These are phyloP conservation scores for Thunnus albacares DNA, from an alignment of 2,797 vertebrate genomes.

Conservation along the genomic window DNA sequence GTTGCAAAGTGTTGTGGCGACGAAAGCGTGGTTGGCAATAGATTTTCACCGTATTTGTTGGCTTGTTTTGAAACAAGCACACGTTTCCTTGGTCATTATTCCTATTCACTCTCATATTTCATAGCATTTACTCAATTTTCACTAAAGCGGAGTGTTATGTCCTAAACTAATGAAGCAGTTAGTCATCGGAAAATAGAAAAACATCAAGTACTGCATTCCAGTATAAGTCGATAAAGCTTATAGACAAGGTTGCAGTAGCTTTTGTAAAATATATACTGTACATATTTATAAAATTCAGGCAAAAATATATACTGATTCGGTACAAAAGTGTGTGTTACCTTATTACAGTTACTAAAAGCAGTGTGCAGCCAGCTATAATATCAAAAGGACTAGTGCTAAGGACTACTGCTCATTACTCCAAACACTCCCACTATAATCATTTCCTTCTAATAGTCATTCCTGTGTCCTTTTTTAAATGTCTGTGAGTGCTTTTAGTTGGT, in stretches of 20 bases:
- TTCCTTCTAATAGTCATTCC: constrained; percentile 23
- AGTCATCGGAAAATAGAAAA: constrained; percentile 30
- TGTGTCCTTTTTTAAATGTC: constrained; percentile 21
- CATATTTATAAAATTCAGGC: neutral
- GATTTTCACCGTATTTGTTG: neutral
- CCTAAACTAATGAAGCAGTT: constrained; percentile 29
- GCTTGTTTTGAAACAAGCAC: neutral
- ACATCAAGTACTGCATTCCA: neutral
- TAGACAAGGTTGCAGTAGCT: neutral
- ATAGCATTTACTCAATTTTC: constrained; percentile 49
- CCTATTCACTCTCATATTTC: constrained; percentile 34
- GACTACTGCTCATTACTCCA: constrained; percentile 16
- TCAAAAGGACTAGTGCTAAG: neutral
- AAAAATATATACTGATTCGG: neutral
- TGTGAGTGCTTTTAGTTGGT: constrained; percentile 43
- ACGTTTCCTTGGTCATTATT: constrained; percentile 23
- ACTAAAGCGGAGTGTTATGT: constrained; percentile 37
- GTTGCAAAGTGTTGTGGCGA: neutral
- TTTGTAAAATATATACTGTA: neutral
- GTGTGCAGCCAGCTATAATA: neutral
- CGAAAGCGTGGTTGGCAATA: too few species aligned
- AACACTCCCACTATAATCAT: constrained; percentile 46
- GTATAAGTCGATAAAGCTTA: neutral
- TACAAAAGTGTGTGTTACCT: neutral
- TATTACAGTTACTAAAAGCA: constrained; percentile 18